These are phyloP conservation scores for Malurus melanocephalus DNA, from an alignment of 2,113 vertebrate genomes.

Conservation along the genomic window DNA sequence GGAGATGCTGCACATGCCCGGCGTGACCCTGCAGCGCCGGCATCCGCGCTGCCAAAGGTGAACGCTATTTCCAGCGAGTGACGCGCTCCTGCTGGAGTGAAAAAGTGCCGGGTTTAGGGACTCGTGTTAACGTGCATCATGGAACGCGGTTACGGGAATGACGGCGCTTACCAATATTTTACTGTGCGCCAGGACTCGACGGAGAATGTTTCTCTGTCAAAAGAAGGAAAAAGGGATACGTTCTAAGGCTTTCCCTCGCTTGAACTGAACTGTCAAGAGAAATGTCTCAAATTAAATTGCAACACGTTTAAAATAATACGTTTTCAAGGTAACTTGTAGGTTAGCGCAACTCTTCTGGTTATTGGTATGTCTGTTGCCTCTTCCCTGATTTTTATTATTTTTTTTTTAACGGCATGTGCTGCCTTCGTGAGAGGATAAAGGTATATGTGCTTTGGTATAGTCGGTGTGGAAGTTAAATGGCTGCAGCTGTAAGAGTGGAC, in stretches of 20 bases:
- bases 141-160: background rate
- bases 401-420: background rate
- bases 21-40: background rate
- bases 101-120: background rate
- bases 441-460: background rate
- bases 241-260: background rate
- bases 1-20: background rate
- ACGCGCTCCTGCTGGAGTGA: background rate
- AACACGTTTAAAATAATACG: background rate
- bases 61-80: conserved; percentile 11
- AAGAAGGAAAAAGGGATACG: background rate
- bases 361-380: background rate
- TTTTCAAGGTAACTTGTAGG: background rate
- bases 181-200: background rate
- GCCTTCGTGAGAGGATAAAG: background rate
- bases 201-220: background rate
- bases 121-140: background rate
- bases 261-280: background rate
- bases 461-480: background rate
- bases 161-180: background rate
- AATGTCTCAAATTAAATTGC: background rate
- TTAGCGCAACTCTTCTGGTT: background rate
- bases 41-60: background rate
- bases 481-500: background rate
- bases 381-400: background rate